Base-by-base conservation (phyloP, 2,113 vertebrate species). In the Candoia aspera region DNA sequence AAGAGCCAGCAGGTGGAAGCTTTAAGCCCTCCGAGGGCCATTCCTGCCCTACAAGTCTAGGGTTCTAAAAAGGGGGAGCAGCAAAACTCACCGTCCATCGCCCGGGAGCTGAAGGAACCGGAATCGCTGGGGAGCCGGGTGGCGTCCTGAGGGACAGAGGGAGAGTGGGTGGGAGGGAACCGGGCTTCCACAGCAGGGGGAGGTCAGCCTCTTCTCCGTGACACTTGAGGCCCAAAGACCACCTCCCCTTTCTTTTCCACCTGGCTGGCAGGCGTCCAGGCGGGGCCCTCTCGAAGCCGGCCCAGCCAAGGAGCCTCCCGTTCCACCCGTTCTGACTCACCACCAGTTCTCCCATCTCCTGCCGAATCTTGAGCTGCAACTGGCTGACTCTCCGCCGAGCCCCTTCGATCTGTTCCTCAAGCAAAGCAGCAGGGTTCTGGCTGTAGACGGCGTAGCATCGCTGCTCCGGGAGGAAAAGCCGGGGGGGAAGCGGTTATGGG, bases 371-470 rank as follows among this genome's bases (percentile, higher is more conserved):
- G 88, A 98, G 97, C 93, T 98, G 95, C 90, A 99, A 96, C 95
- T 99, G 98, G 94, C 97, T 95, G 94, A 99, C 98, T 90, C 98
- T 96, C 57, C 98, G 97, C 88, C 98, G 98, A 0, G 98, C 98
- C 0, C 98, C 98, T 93, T 98, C 98, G 0, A 99, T 98, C 91
- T 98, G 98, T 95, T 99, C 98, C 95, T 98, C 98, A 89, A 99
- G 95, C 0, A 92, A 96, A 0, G 97, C 91, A 37, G 96, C 98
- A 0, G 98, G 98, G 91, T 98, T 98, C 79, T 97, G 97, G 94
- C 95, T 97, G 93, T 95, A 98, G 24, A 97, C 97, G 92, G 98
- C 98, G 94, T 97, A 97, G 92, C 99, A 93, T 46, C 94, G 98
- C 99, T 99, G 97, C 1, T 46, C 0, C 29, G 21, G 68, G 33